Evolutionary conservation across 2,113 vertebrate species (phyloP), one percentile per base, ranked within the genome.

Genomic region (Condylura cristata): DNA sequence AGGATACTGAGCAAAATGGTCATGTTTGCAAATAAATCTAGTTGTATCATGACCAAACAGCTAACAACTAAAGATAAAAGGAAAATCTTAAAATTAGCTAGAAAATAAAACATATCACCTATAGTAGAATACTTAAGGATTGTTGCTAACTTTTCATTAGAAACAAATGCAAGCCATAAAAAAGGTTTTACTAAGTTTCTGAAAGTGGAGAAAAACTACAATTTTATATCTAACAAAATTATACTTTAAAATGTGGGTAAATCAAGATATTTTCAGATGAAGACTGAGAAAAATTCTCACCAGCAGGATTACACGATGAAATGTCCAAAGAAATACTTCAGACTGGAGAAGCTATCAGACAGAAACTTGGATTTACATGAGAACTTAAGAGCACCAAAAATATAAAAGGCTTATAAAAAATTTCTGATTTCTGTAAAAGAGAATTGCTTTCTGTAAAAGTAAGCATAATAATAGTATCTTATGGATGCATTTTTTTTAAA

Each of bases 301-400:
- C 32, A 71, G 78, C 24, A 84, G 41, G 72, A 30, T 76, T 79
- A 30, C 3, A 20, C 8, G 16, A 83, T 66, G 66, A 88, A 79
- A 94, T 53, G 39, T 74, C 65, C 60, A 68, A 46, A 87, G 79
- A 78, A 79, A 94, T 66, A 88, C 41, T 75, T 89, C 34, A 75
- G 44, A 37, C 11, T 56, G 18, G n/a, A 70, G 22, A 72, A 74
- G 74, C 10, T 12, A n/a, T 39, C 84, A 70, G 72, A 8, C 74
- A 34, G 79, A 74, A 80, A 61, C 58, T 74, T 60, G 34, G 41
- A 56, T 92, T 68, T 76, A 20, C 11, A 0, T 13, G 26, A 90
- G 44, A 84, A 92, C 89, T 75, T 68, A 85, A 68, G 48, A 80
- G 41, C 41, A 44, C 24, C 11, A 28, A 65, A 63, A 68, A 81